Base-by-base conservation (phyloP, 2,113 vertebrate species). In the Percina caprodes region DNA sequence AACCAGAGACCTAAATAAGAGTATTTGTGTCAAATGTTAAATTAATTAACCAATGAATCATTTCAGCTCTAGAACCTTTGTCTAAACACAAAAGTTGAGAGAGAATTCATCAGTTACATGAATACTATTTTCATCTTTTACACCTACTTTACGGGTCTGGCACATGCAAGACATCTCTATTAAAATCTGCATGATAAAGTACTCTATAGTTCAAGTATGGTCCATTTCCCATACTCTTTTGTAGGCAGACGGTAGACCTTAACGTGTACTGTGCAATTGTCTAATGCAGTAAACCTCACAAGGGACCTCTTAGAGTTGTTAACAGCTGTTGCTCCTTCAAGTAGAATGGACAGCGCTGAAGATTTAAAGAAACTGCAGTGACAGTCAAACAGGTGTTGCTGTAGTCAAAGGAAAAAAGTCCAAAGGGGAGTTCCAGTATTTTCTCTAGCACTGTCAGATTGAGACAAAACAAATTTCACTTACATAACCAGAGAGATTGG, bases 371-470 rank as follows among this genome's bases (percentile, higher is more conserved):
- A 51, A 51, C 51, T 63, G 19, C 13, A 5, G 68, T 67, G 72
- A 80, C 77, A 72, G 67, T 49, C 69, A 51, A 30, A 49, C 88
- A 88, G 75, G 71, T 89, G 74, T 35, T 82, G 39, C 77, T 84
- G 82, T 60, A 76, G 72, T 65, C 46, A 77, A 70, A 80, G 24
- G 45, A 46, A 52, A 30, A 55, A 23, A 62, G n/a, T 67, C 79
- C 49, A 56, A 13, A 71, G 66, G 60, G 61, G 63, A 74, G 72
- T 61, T 72, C 49, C 49, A 49, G 39, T 58, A 52, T 51, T 68
- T 35, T 52, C 69, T 69, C 59, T 48, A 24, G 18, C 46, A 68
- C 33, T 61, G 72, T 51, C n/a, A 76, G 54, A 46, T 72, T 77
- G 46, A 67, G 30, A 59, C 56, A 52, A 69, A 58, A 21, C 46